Base-by-base conservation (phyloP, 92 coral and sea anemone genomes). In the Pocillopora grandis region DNA sequence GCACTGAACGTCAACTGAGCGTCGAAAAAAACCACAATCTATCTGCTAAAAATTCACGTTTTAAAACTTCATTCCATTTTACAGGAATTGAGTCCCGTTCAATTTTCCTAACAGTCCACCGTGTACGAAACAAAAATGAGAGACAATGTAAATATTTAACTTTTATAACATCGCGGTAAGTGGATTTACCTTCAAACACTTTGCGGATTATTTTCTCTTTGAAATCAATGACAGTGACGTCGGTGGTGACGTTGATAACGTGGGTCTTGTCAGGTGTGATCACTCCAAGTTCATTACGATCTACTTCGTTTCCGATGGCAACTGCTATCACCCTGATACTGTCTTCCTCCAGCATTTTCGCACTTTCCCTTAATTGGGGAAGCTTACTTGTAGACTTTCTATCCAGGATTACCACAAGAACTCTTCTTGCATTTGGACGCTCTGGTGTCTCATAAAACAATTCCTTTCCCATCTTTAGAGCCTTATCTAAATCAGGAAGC, bases 341-440 rank as follows among this genome's bases (percentile, higher is more conserved):
- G 55, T 87, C 84, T n/a, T 84, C 79, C 66, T 91, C 87, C 42
- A 91, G 80, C 59, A 72, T 78, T 57, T 86, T 42, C 12, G 85
- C 91, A 66, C 62, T 76, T 27, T 71, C 71, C 77, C 80, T 84
- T 64, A 91, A 58, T 19, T 84, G 82, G 12, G 59, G 66, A 16
- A 84, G 82, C 31, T 60, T 80, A 58, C 88, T 93, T 12, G 88
- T 80, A 0, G 97, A 89, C 37, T 76, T 61, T 70, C 55, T 70
- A 78, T 96, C 99, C 0, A 90, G 83, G 58, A 96, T 84, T 12
- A 96, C 81, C 18, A 92, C 96, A 36, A 96, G 86, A 16, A 91
- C 91, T 77, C 90, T 94, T 61, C 88, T 85, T 14, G 98, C 98
- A 66, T 80, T 88, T 14, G 96, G 91, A 62, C 98, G 87, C 59